Percentiles rank a stretch among this genome's conserved stretches.
These are phyloP conservation scores for Hippasteria phrygiana DNA, from an alignment of 53 echinoderm and acorn worm genomes.

Conservation along the genomic window DNA sequence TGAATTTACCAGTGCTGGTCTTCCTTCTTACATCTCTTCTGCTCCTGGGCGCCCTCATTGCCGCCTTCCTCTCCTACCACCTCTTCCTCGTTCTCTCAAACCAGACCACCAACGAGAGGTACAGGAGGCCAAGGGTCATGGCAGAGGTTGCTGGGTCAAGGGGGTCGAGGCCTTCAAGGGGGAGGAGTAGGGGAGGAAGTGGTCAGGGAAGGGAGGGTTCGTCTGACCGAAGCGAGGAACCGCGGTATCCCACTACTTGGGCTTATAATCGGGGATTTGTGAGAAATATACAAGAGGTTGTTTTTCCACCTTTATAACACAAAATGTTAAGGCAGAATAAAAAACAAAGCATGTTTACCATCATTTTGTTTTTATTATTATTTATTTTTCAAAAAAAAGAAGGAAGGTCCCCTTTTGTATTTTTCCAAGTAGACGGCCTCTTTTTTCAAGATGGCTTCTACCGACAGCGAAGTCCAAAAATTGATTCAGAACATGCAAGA, in stretches of 20 bases:
- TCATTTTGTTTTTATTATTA: no score
- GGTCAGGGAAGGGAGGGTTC: neutral
- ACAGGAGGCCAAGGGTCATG: constrained; percentile 63
- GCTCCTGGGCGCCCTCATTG: constrained; percentile 77
- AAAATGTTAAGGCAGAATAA: no score
- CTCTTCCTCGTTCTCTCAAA: constrained; percentile 79
- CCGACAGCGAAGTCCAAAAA: no score
- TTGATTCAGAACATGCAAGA: no score
- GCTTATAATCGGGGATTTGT: neutral
- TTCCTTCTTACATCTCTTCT: constrained; percentile 78
- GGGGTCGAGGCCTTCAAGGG: neutral
- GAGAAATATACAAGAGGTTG: neutral
- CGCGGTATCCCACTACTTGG: neutral
- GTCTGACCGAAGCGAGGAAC: neutral
- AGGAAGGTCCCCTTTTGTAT: no score
- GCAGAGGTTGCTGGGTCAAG: neutral
- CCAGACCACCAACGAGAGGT: constrained; percentile 95
- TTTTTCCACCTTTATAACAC: neutral
- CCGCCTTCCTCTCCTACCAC: constrained; percentile 81
- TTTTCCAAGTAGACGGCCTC: no score
- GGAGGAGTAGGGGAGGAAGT: neutral
- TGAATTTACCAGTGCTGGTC: constrained; percentile 77
- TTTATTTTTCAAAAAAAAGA: no score
- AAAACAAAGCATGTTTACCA: no score
- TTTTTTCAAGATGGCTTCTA: no score